Base-by-base conservation (phyloP, 1,140 invertebrate genomes). In the Contarinia nasturtii region DNA sequence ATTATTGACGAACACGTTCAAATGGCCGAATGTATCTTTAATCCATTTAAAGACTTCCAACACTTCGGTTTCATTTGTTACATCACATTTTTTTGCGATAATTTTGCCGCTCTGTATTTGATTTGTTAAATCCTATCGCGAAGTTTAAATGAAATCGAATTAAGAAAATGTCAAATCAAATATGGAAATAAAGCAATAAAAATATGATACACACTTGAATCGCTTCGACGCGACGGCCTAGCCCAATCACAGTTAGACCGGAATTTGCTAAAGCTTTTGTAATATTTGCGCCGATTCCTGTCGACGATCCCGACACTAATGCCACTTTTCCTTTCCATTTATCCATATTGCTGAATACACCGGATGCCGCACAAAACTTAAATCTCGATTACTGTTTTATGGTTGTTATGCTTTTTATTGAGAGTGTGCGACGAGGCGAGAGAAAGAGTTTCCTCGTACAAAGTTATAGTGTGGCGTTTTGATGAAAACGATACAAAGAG, bases 221-320 rank as follows among this genome's bases (percentile, higher is more conserved):
- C 22, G 63, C 59, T 14, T 65, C 57, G 2, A 64, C 57, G 34
- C 70, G 68, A 40, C 75, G 57, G 2, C 75, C 72, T 42, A 77
- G 63, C 3, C 73, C 77, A 15, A 79, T 61, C 2, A 79, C 75
- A 45, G 64, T 65, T 65, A 79, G 68, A 7, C 74, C 74, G 7
- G 67, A 52, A 49, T 68, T 62, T 15, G 68, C 67, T 40, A 78
- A 57, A 2, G 52, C 47, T 44, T 62, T 40, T 12, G 58, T 67
- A 46, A 60, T 66, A 42, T 56, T 55, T 7, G 68, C 68, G 3
- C 78, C 78, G 33, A 80, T 79, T 2, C 76, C 78, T 14, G 61
- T 61, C n/a, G 74, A 77, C 2, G 77, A 75, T 22, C 76, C 78
- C 1, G 77, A 79, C 0, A 81, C 70, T 17, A 80, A 60, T 1